A percentile compares a stretch with the other conserved stretches of the same genome.
phyloP scores from a whole-genome alignment of 30 jellyfish, hydroid and myxozoan species.

The Aurelia sp. region DNA sequence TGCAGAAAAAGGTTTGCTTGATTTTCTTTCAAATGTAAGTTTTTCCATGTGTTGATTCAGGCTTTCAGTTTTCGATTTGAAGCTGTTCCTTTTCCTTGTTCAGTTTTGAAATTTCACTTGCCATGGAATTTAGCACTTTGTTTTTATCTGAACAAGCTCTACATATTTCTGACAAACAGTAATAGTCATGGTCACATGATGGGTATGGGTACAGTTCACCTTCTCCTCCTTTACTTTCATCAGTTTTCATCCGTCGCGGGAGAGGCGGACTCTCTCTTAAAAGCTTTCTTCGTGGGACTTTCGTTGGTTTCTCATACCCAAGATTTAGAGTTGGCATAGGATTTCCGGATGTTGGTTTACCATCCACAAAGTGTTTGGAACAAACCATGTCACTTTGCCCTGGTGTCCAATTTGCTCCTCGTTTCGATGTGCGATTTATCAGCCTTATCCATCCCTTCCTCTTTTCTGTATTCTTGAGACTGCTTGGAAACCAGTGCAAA shows the following conservation, averaged over 20 bases:
- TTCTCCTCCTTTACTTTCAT: slow-evolving; percentile 2
- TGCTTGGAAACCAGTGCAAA: slow-evolving; percentile 22
- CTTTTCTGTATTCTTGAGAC: neutral
- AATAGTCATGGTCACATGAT: slow-evolving; percentile 6
- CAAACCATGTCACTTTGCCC: slow-evolving; percentile 29
- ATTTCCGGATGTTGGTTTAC: slow-evolving; percentile 42
- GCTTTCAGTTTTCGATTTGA: neutral
- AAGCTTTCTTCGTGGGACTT: neutral
- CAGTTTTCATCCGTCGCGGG: neutral
- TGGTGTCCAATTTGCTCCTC: neutral
- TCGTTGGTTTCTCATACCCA: neutral
- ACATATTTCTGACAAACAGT: slow-evolving; percentile 1
- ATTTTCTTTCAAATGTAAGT: neutral
- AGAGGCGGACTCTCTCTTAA: neutral
- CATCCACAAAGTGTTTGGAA: slow-evolving; percentile 59
- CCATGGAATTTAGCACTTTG: neutral
- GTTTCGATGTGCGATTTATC: slow-evolving; percentile 7
- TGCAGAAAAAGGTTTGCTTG: slow-evolving; percentile 9
- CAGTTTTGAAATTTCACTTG: slow-evolving; percentile 5
- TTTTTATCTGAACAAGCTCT: slow-evolving; percentile 5
- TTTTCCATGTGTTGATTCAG: neutral
- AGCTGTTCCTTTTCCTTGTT: slow-evolving; percentile 6
- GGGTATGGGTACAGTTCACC: too few relatives aligned
- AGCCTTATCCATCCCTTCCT: slow-evolving; percentile 7
- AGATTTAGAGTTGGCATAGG: slow-evolving; percentile 17